Percentiles rank a stretch among this genome's conserved stretches.
These are phyloP conservation scores for Dipodomys stephensi DNA, from an alignment of 2,113 vertebrate species.

Conservation along the genomic window DNA sequence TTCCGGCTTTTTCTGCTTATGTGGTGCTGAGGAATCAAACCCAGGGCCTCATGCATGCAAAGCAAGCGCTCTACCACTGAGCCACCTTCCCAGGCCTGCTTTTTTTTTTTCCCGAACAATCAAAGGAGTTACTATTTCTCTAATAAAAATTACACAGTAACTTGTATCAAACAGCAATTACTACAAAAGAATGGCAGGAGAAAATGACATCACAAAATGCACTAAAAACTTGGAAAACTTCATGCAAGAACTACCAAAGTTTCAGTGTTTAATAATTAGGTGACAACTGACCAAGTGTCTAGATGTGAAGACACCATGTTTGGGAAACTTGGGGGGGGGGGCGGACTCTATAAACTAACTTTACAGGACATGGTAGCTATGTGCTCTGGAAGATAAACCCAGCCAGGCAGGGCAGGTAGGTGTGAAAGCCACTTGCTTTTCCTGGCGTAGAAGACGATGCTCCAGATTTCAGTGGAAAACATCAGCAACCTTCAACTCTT, in stretches of 20 bases:
- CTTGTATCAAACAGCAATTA: conserved; percentile 75
- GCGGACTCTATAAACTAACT: conserved; percentile 84
- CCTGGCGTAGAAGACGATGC: conserved; percentile 72
- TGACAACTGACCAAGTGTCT: conserved; percentile 85
- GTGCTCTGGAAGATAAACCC: conserved; percentile 92
- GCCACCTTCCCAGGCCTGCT: too few relatives aligned
- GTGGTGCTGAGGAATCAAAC: too few relatives aligned
- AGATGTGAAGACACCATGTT: conserved; percentile 82
- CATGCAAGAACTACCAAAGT: conserved; percentile 71
- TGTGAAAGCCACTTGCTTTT: conserved; percentile 83
- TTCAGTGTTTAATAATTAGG: conserved; percentile 89
- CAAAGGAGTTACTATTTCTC: conserved; percentile 45
- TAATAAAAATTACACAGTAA: conserved; percentile 60
- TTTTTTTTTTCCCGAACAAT: not conserved
- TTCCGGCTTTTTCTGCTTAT: too few relatives aligned
- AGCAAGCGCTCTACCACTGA: too few relatives aligned
- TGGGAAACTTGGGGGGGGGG: conserved; percentile 74
- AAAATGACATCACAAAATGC: conserved; percentile 79
- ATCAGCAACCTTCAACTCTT: conserved; percentile 85
- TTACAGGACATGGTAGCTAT: conserved; percentile 88
- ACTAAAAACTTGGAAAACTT: conserved; percentile 71
- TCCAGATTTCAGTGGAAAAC: conserved; percentile 65
- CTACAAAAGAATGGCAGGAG: conserved; percentile 79
- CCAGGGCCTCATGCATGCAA: too few relatives aligned
- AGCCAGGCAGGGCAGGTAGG: conserved; percentile 88